Evolutionary conservation across 2,113 vertebrate species (phyloP).

Genomic region (Rhodinocichla rosea): DNA sequence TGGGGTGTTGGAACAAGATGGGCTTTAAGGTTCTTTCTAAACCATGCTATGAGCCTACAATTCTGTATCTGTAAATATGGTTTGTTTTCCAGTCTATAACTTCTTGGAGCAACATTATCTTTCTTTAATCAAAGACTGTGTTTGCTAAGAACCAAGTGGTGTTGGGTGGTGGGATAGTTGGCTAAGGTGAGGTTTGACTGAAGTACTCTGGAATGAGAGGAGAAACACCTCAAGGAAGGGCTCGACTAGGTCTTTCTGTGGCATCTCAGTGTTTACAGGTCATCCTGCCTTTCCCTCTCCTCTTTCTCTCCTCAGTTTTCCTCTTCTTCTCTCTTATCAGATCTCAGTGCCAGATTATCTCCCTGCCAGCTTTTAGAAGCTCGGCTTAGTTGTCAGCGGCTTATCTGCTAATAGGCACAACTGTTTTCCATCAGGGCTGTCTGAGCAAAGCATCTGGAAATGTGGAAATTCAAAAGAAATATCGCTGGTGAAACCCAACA

Average conservation of each 20-base stretch:
- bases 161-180: not conserved
- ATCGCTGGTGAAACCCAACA: not conserved
- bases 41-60: not conserved
- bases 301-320: not conserved
- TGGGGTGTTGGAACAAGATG: not conserved
- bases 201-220: not conserved
- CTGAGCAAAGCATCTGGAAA: conserved; percentile 29
- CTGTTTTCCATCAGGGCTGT: conserved; percentile 26
- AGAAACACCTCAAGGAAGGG: not conserved
- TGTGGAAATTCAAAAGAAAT: not conserved
- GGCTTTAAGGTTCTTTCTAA: not conserved
- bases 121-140: not conserved
- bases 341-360: not conserved
- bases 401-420: conserved; percentile 51
- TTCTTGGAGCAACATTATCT: not conserved
- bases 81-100: not conserved
- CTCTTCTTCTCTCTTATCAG: not conserved
- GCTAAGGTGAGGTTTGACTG: not conserved
- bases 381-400: conserved; percentile 27
- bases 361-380: conserved; percentile 44
- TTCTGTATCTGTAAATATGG: not conserved
- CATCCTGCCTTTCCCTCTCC: not conserved
- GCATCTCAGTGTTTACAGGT: not conserved
- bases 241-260: not conserved
- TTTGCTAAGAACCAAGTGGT: not conserved